Evolutionary conservation across 2,888 invertebrate genomes (phyloP), one percentile per base, ranked within the genome.

Genomic region (Lacanobia wlatinum): DNA sequence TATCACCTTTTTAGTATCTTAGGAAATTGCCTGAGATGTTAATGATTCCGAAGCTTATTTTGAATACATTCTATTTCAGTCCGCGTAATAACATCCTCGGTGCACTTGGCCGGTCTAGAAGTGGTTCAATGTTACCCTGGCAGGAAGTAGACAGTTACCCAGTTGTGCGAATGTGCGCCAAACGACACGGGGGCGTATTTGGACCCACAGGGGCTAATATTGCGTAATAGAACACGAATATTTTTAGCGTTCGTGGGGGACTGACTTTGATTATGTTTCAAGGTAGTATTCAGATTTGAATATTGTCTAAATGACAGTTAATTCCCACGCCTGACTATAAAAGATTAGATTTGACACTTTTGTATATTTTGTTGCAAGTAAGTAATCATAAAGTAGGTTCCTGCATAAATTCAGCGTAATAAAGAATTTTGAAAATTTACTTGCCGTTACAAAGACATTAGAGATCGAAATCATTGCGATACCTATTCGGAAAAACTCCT

Each of bases 71-170:
- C 94, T 94, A 95, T 95, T 95, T 94, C 84, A 87, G 92, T 89
- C 85, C 77, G 76, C 82, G 80, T 91, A 93, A 92, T 88, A 91
- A 93, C 93, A 93, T 93, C 93, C 92, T 92, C 92, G 89, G 92
- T 95, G 95, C 95, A 95, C 95, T 95, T 95, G 96, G 94, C 95
- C 95, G 92, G 85, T 56, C 85, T 89, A 91, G 93, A 94, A 93
- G 90, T 95, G 92, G 95, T 94, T 94, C 96, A 96, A 96, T 96
- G 96, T 94, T 95, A 94, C 89, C 84, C 82, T 82, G 89, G 83
- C 94, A 94, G 96, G 96, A 96, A 94, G 92, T 73, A 56, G 83
- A 82, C 86, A 85, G 94, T 96, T 95, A 95, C 89, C 92, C 91
- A 92, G 92, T 95, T 95, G 92, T 93, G 94, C 93, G 90, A 95